Conservation (phyloP, 2,113 vertebrate genomes). For the Pycnonotus jocosus region DNA sequence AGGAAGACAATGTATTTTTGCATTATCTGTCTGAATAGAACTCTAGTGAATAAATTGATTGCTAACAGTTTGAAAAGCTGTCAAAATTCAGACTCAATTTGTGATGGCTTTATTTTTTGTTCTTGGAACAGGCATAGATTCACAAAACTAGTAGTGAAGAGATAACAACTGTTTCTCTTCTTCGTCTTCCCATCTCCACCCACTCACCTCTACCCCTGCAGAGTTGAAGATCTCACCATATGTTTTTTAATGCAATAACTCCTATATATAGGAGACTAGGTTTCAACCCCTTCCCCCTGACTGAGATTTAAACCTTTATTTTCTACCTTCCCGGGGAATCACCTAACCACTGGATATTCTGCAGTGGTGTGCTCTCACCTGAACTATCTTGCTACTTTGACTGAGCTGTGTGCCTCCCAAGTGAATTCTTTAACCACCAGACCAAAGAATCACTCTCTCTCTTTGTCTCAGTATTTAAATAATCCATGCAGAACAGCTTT, state of each 20-base stretch:
- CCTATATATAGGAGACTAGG: neutral
- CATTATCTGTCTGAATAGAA: neutral
- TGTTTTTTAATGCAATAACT: neutral
- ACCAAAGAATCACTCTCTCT: constrained; percentile 20
- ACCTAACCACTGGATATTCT: neutral
- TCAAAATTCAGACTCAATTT: neutral
- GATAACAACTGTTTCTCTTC: neutral
- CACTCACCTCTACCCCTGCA: neutral
- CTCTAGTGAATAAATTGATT: neutral
- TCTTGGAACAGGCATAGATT: neutral
- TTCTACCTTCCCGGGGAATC: neutral
- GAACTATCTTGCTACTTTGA: neutral
- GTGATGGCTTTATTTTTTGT: neutral
- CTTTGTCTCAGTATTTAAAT: constrained; percentile 45
- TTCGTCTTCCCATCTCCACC: neutral
- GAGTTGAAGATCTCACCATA: neutral
- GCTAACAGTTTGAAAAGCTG: neutral
- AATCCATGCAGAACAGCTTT: constrained; percentile 56
- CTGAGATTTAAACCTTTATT: neutral
- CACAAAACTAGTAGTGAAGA: neutral
- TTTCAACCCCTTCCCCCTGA: neutral
- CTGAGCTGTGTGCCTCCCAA: neutral
- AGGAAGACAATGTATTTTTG: neutral
- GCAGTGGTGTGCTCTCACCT: neutral
- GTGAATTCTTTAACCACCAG: constrained; percentile 7